A percentile compares a stretch with the other conserved stretches of the same genome.
Evolutionary conservation across 92 coral and sea anemone species (phyloP).

Genomic region (Nematostella vectensis): DNA sequence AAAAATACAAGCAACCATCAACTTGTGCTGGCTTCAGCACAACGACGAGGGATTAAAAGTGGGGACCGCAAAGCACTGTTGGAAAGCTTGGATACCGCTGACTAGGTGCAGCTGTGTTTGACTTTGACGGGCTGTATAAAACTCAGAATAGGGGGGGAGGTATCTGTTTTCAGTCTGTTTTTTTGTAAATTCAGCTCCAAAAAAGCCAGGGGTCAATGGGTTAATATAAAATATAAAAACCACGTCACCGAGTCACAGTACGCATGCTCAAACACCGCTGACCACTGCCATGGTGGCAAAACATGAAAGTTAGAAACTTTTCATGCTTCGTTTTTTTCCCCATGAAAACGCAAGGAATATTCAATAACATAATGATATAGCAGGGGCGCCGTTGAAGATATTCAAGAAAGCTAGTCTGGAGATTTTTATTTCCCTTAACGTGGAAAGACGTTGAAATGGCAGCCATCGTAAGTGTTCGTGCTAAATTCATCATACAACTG

Average conservation of each 20-base stretch:
- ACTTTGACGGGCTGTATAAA: no score
- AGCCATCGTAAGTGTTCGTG: constrained; percentile 6
- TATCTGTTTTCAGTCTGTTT: no score
- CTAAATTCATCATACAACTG: neutral
- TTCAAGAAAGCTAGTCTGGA: neutral
- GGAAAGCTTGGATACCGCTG: no score
- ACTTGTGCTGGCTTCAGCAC: no score
- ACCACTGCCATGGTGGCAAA: constrained; percentile 19
- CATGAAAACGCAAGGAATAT: neutral
- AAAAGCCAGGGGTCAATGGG: no score
- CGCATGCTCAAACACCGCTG: constrained; percentile 8
- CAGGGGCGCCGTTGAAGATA: neutral
- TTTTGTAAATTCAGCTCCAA: no score
- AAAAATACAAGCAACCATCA: no score
- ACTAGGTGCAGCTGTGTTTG: no score
- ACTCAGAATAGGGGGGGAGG: no score
- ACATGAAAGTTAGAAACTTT: neutral
- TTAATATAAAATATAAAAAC: no score
- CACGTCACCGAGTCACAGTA: neutral
- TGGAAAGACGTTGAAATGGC: neutral
- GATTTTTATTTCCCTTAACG: neutral
- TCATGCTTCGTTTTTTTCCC: neutral
- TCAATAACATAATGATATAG: neutral
- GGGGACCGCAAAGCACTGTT: no score
- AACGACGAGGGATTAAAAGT: no score